These are phyloP conservation scores for Nephrotoma guestfalica DNA, from an alignment of 2,888 invertebrate species.

Conservation along the genomic window DNA sequence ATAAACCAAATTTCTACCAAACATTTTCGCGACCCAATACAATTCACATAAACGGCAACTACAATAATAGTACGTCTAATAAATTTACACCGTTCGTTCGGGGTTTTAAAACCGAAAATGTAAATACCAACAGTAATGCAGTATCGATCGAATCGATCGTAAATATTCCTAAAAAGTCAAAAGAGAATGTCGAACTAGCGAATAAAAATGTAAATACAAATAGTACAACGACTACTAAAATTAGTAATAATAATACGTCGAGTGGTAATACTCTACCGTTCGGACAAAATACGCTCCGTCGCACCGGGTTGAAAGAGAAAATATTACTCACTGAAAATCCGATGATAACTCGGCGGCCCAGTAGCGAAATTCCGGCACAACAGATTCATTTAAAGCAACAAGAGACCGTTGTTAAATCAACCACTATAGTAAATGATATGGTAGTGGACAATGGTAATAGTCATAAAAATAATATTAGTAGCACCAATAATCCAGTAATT, in stretches of 20 bases:
- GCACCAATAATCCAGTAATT: neutral
- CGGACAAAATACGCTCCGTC: constrained; percentile 34
- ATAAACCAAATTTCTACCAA: neutral
- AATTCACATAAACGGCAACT: constrained; percentile 9
- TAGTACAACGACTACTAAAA: neutral
- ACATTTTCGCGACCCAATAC: neutral
- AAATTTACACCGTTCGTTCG: constrained; percentile 24
- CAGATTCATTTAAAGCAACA: constrained; percentile 10
- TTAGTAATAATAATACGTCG: neutral
- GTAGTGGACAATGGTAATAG: neutral
- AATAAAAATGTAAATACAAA: neutral
- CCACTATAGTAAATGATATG: neutral
- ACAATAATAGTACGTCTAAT: neutral
- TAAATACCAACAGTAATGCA: neutral
- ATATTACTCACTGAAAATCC: constrained; percentile 20
- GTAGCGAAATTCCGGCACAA: constrained; percentile 5
- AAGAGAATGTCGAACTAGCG: neutral
- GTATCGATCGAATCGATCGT: neutral
- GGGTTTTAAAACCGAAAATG: constrained; percentile 23
- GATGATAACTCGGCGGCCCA: neutral
- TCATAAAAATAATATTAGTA: neutral
- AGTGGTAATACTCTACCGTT: constrained; percentile 24
- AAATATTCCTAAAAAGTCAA: neutral
- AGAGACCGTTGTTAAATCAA: neutral
- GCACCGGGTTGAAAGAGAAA: constrained; percentile 33